phyloP scores from a whole-genome alignment of 30 jellyfish, hydroid and myxozoan genomes.

The Aurelia aurita region DNA sequence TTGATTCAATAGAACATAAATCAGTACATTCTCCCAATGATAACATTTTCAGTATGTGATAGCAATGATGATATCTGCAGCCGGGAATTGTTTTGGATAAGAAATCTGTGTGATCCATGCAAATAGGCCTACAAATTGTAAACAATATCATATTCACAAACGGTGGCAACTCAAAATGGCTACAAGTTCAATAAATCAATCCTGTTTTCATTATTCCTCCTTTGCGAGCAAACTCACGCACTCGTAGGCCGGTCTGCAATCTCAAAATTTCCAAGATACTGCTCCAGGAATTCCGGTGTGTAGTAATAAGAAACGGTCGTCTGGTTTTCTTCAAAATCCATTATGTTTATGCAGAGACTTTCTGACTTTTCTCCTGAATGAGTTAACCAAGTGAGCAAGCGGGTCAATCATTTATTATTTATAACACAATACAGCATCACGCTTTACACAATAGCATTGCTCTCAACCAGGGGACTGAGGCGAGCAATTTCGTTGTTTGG shows the following conservation, averaged over 20 bases:
- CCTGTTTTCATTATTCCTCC: no score
- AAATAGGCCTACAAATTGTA: not conserved
- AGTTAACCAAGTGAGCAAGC: slow-evolving; percentile 63
- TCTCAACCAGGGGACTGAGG: no score
- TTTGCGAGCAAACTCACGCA: slow-evolving; percentile 6
- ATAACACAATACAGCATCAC: not conserved
- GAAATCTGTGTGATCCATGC: no score
- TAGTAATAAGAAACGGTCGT: slow-evolving; percentile 81
- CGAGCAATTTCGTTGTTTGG: no score
- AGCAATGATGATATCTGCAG: no score
- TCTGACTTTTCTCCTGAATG: not conserved
- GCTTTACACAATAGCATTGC: no score
- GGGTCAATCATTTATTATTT: slow-evolving; percentile 69
- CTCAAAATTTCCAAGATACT: slow-evolving; percentile 86
- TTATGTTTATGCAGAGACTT: not conserved
- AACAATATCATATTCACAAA: not conserved
- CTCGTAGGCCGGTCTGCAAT: slow-evolving; percentile 35
- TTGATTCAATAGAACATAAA: no score
- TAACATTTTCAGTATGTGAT: no score
- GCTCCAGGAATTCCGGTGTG: slow-evolving; percentile 86
- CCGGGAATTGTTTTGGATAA: no score
- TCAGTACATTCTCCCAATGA: no score
- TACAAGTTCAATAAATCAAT: not conserved
- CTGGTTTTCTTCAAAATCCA: slow-evolving; percentile 62
- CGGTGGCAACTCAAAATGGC: no score